Evolutionary conservation across 1,140 invertebrate genomes (phyloP).

Genomic region (Drosophila murphyi): DNA sequence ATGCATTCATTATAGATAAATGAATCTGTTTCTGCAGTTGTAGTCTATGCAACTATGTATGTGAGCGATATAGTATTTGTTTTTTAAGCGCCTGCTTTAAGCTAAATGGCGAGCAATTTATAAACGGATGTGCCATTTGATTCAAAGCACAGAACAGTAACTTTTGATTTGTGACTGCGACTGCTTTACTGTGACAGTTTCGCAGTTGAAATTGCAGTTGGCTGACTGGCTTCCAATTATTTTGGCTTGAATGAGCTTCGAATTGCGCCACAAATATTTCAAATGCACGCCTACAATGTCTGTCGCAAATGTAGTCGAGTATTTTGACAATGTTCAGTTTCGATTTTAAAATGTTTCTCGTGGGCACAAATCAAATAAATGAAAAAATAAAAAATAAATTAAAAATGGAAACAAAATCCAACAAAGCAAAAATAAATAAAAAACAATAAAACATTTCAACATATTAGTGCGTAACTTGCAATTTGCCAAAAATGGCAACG

Average conservation of each 20-base stretch:
- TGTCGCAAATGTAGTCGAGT: slow-evolving; percentile 31
- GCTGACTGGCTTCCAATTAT: slow-evolving; percentile 27
- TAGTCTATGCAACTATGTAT: neutral
- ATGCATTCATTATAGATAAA: slow-evolving; percentile 22
- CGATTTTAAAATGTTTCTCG: slow-evolving; percentile 22
- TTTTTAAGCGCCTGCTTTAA: slow-evolving; percentile 20
- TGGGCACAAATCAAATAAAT: slow-evolving; percentile 50
- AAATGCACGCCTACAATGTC: slow-evolving; percentile 58
- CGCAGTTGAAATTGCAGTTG: slow-evolving; percentile 35
- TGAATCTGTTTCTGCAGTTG: slow-evolving; percentile 3
- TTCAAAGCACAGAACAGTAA: slow-evolving; percentile 3
- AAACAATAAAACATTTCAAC: slow-evolving; percentile 48
- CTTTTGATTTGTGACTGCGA: slow-evolving; percentile 28
- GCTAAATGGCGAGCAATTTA: slow-evolving; percentile 33
- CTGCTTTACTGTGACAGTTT: slow-evolving; percentile 11
- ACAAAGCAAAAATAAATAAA: slow-evolving; percentile 2
- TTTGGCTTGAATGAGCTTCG: slow-evolving; percentile 4
- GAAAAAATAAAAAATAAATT: slow-evolving; percentile 5
- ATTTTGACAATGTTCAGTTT: slow-evolving; percentile 32
- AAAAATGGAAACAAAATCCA: neutral
- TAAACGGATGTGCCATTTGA: slow-evolving; percentile 15
- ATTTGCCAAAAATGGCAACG: slow-evolving; percentile 72
- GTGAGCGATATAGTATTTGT: slow-evolving; percentile 3
- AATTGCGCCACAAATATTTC: slow-evolving; percentile 42
- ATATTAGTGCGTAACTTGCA: slow-evolving; percentile 69